phyloP scores from a whole-genome alignment of 2,797 vertebrate genomes.

The Melanotaenia boesemani region DNA sequence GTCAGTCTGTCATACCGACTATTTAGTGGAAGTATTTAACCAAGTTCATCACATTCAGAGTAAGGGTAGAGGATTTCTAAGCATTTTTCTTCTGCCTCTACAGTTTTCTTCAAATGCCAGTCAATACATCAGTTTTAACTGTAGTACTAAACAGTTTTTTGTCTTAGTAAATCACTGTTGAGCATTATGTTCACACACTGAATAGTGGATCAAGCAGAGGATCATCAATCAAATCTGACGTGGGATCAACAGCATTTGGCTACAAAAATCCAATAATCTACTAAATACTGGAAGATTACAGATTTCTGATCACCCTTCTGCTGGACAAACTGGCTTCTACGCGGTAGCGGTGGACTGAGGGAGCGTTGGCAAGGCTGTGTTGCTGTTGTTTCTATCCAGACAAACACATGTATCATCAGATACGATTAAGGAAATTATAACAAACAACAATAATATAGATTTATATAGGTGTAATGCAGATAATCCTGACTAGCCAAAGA shows the following conservation, averaged over 20 bases:
- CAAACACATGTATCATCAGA: background rate
- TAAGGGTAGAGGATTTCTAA: no score
- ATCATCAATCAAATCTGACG: slow-evolving; percentile 16
- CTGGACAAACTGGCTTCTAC: slow-evolving; percentile 33
- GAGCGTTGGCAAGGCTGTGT: background rate
- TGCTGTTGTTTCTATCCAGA: background rate
- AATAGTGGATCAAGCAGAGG: slow-evolving; percentile 10
- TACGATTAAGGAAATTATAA: background rate
- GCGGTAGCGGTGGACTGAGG: background rate
- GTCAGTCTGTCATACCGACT: no score
- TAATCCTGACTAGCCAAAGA: slow-evolving; percentile 41
- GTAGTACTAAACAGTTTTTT: no score
- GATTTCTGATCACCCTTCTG: slow-evolving; percentile 29
- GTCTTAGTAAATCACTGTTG: no score
- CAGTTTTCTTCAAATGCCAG: no score
- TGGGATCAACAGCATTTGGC: slow-evolving; percentile 1
- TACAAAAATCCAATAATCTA: slow-evolving; percentile 17
- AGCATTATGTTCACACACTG: background rate
- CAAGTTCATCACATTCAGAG: no score
- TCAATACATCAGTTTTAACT: no score
- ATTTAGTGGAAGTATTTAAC: no score
- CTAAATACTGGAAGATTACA: slow-evolving; percentile 45
- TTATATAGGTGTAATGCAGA: slow-evolving; percentile 16
- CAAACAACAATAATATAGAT: no score
- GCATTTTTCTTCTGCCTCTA: no score